Evolutionary conservation across 2,888 invertebrate species (phyloP), one percentile per base, ranked within the genome.

Genomic region (Cryptocephalus primarius): DNA sequence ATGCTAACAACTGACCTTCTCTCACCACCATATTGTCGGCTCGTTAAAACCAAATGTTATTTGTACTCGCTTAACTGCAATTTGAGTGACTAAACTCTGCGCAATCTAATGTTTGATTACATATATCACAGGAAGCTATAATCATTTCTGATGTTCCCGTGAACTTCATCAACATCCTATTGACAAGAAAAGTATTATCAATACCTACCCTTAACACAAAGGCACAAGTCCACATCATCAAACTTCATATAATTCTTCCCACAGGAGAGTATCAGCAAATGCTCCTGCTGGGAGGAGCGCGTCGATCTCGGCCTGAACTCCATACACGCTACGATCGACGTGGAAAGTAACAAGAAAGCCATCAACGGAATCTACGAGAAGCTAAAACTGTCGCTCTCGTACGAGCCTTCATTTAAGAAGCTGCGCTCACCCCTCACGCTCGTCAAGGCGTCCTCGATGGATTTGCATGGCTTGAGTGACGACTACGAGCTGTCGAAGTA

Each of bases 401-500:
- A 59, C 45, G 44, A 40, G 10, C 60, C 59, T 2, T 46, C 56
- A 10, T 53, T 45, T 32, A 46, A 32, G 2, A 57, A 55, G 44
- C 42, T 62, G 0, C 53, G 58, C 48, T 60, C 61, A 0, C 49
- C 47, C 32, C 47, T 62, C 8, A 51, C 48, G 12, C 50, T 62
- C 1, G 55, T 46, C 44, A 58, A 59, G 48, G 56, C 62, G 3
- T 48, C 48, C 13, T 32, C 51, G 2, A 10, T 36, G 8, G 57
- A 52, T 22, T 42, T 58, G 0, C 47, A 47, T 8, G 42, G 51
- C 12, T 36, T 53, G 71, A 56, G 78, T 43, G 78, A 81, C 32
- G 83, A 85, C 60, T 85, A 86, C 56, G 80, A 79, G 12, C 64
- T 87, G 0, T 75, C 77, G 1, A 74, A 76, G 63, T 64, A 75